Base-by-base conservation (phyloP, 1,140 invertebrate species). In the Drosophila nigrodunni region DNA sequence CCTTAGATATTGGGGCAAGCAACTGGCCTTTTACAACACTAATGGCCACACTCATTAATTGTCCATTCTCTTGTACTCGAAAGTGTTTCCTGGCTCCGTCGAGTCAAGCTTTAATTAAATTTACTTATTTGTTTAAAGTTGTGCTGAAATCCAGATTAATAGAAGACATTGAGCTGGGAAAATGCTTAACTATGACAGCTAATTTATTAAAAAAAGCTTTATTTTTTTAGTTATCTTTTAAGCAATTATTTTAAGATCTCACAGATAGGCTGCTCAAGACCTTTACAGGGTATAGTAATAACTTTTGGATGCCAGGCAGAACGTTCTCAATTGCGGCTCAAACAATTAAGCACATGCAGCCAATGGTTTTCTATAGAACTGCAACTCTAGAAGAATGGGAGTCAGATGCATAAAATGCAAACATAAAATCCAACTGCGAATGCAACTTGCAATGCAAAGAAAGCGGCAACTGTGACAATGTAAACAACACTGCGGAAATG, bases 401-500 rank as follows among this genome's bases (percentile, higher is more conserved):
- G 66, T 74, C 59, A 67, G 86, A 74, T 70, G 77, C 78, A 87
- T 87, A 82, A 87, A 87, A 88, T 88, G 82, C 79, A 88, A 88
- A 62, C 82, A 87, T 88, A 87, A 82, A 87, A 78, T 68, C 79
- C 69, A 81, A 86, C 82, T 86, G 80, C 65, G 82, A 82, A 87
- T 88, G 83, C 83, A 80, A 79, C 46, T 77, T 77, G 74, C 70
- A 73, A 69, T 73, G 77, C 47, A 69, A 87, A 79, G 73, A 80
- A 82, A 82, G 80, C 79, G 77, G 80, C 83, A 87, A 87, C 83
- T 88, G 83, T 87, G 83, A 87, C 83, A 87, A 88, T 87, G 83
- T 87, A 87, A 87, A 82, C 83, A 87, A 80, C 83, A 74, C 46
- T 37, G 68, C 76, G 71, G 82, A 82, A 79, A 61, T 43, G 25